Conservation (phyloP, 2,888 invertebrate species). For the Platycheirus albimanus region DNA sequence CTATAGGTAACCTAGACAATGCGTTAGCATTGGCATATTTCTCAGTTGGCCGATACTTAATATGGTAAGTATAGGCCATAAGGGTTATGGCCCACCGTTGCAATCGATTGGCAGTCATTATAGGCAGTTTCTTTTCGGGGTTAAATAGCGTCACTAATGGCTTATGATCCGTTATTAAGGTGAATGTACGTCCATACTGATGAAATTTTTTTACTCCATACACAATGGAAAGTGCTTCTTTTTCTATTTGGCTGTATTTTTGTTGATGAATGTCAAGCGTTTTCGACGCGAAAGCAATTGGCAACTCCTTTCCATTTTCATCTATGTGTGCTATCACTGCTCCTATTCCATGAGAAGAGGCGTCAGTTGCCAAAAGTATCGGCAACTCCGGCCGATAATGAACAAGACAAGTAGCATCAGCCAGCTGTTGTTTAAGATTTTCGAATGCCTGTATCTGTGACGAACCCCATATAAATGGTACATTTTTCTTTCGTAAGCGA, state of each 20-base stretch:
- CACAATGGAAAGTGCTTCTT: conserved; percentile 48
- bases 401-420: conserved; percentile 35
- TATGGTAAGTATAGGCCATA: background rate
- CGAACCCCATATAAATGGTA: conserved; percentile 39
- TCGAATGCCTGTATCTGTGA: conserved; percentile 32
- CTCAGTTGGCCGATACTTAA: too few species aligned
- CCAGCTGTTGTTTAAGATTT: conserved; percentile 29
- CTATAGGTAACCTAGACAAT: conserved; percentile 13
- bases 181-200: conserved; percentile 52
- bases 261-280: conserved; percentile 51
- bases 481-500: conserved; percentile 1
- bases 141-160: conserved; percentile 42
- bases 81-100: conserved; percentile 59
- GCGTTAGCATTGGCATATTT: background rate
- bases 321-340: conserved; percentile 54
- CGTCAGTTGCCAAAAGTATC: conserved; percentile 57
- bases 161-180: conserved; percentile 50
- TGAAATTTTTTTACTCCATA: conserved; percentile 50
- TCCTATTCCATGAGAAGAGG: conserved; percentile 49
- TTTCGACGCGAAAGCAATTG: conserved; percentile 62
- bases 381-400: conserved; percentile 52
- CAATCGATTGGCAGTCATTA: conserved; percentile 46
- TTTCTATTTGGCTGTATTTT: conserved; percentile 65
- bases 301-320: conserved; percentile 46
- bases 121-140: conserved; percentile 55